phyloP scores from a whole-genome alignment of 2,797 vertebrate species.

The Urosaurus nigricauda region DNA sequence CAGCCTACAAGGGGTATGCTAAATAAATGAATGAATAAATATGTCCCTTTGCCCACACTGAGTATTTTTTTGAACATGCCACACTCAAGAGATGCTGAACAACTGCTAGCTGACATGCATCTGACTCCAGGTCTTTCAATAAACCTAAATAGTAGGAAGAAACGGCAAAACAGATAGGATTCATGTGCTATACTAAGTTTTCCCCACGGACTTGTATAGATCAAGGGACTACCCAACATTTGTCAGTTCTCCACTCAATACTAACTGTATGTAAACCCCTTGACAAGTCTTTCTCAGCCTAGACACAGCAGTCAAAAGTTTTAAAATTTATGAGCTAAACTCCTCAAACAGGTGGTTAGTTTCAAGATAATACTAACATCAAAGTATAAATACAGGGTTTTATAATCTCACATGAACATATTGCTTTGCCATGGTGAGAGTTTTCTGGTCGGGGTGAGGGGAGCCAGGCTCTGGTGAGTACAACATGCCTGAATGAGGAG shows the following conservation, averaged over 20 bases:
- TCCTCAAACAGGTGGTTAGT: not conserved
- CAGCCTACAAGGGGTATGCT: not conserved
- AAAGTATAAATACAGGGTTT: not conserved
- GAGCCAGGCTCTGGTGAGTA: not conserved
- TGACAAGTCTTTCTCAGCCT: not conserved
- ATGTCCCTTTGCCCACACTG: not conserved
- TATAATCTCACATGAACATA: not conserved
- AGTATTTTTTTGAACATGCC: too few relatives aligned
- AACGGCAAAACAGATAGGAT: not conserved
- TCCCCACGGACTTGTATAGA: not conserved
- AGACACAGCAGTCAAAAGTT: not conserved
- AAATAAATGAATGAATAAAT: not conserved
- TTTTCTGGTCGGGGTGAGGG: not conserved
- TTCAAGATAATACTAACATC: not conserved
- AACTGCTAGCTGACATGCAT: not conserved
- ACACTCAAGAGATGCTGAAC: too few relatives aligned
- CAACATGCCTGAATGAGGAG: not conserved
- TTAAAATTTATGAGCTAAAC: not conserved
- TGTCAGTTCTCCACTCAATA: not conserved
- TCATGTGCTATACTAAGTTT: not conserved
- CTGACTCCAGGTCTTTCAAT: not conserved
- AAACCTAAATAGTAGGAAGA: not conserved
- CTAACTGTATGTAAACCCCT: not conserved
- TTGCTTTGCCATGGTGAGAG: too few relatives aligned
- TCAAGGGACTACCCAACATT: not conserved